These are phyloP conservation scores for Tamandua tetradactyla DNA, from an alignment of 2,797 vertebrate genomes.

Conservation along the genomic window DNA sequence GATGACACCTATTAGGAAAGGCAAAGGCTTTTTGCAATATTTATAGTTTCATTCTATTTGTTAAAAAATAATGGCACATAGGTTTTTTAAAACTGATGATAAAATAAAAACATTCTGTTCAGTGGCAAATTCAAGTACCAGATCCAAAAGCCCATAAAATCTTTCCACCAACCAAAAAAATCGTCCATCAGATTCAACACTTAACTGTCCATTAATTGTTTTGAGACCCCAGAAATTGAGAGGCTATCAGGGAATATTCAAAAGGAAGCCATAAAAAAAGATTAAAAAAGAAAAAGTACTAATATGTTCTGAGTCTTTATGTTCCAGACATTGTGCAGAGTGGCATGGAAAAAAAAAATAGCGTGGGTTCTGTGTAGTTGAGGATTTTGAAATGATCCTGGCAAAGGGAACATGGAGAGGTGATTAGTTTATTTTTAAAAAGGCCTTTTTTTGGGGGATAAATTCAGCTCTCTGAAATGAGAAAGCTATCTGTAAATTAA, in stretches of 20 bases:
- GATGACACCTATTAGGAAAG: neutral
- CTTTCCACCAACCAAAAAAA: neutral
- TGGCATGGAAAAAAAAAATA: rapidly evolving
- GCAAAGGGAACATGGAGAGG: neutral
- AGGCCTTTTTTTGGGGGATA: neutral
- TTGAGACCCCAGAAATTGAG: neutral
- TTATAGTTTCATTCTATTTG: neutral
- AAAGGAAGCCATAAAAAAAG: neutral
- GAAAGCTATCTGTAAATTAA: constrained; percentile 5
- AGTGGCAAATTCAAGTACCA: neutral
- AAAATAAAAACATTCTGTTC: neutral
- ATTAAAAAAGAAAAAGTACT: neutral
- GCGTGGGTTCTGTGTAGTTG: neutral
- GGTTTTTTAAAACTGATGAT: constrained; percentile 9
- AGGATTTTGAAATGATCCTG: neutral
- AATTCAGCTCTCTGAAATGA: neutral
- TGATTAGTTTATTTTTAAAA: neutral
- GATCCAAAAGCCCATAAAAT: neutral
- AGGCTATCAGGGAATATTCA: neutral
- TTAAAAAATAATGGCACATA: neutral
- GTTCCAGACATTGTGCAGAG: neutral
- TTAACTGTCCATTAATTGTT: neutral
- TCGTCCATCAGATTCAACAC: neutral
- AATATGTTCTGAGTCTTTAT: neutral
- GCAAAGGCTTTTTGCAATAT: neutral